Evolutionary conservation across 2,113 vertebrate species (phyloP).

Genomic region (Myanophis thanlyinensis): DNA sequence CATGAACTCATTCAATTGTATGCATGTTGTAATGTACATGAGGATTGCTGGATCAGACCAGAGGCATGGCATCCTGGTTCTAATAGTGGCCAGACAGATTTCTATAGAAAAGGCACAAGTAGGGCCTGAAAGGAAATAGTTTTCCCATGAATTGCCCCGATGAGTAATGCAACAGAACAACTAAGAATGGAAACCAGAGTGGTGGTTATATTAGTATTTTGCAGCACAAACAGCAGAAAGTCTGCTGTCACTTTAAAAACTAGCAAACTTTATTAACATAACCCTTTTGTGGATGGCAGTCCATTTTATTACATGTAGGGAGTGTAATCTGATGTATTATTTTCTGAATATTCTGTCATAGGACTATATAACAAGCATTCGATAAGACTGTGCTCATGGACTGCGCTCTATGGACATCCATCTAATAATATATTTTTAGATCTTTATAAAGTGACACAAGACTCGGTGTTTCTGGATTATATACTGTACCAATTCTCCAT

Average conservation of each 20-base stretch:
- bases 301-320: neutral
- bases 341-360: neutral
- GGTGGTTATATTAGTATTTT: neutral
- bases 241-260: neutral
- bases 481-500: no score
- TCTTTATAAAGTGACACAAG: neutral
- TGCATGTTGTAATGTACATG: neutral
- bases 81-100: neutral
- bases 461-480: neutral
- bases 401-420: neutral
- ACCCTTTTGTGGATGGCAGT: neutral
- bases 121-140: neutral
- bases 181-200: neutral
- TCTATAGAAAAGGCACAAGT: neutral
- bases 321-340: neutral
- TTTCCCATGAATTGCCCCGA: neutral
- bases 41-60: neutral
- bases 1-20: no score
- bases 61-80: neutral
- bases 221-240: neutral
- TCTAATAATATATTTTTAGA: neutral
- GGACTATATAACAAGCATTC: neutral
- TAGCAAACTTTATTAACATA: neutral
- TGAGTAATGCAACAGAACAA: neutral
- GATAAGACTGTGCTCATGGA: neutral